Evolutionary conservation across 2,888 invertebrate species (phyloP).

Genomic region (Didymodactylos carnosus): DNA sequence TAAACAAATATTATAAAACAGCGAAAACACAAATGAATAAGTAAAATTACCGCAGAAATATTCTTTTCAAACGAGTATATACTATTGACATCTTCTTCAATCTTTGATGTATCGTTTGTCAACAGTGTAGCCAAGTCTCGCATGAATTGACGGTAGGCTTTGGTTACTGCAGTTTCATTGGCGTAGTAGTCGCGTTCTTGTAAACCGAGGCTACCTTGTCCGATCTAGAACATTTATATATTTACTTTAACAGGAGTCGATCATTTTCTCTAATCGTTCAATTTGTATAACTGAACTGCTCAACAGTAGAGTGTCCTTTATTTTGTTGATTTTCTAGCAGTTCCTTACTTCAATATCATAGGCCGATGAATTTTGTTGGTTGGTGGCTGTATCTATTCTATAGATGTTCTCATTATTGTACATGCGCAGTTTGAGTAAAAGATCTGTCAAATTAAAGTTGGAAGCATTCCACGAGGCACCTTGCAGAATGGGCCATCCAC

Average conservation of each 20-base stretch:
- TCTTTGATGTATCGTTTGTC: not conserved
- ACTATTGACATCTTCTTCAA: not conserved
- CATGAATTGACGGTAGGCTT: conserved; percentile 9
- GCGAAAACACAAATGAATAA: not conserved
- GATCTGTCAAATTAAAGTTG: not conserved
- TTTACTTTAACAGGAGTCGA: not conserved
- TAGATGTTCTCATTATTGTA: not conserved
- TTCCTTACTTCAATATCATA: conserved; percentile 6
- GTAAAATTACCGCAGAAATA: not conserved
- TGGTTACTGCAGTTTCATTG: not conserved
- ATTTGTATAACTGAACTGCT: too few relatives aligned
- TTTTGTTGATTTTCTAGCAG: too few relatives aligned
- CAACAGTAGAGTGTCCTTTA: too few relatives aligned
- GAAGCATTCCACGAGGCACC: not conserved
- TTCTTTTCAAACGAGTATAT: conserved; percentile 2
- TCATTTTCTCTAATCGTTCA: too few relatives aligned
- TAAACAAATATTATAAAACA: not conserved
- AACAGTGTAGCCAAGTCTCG: not conserved
- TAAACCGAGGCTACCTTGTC: conserved; percentile 3
- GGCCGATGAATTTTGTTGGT: conserved; percentile 60
- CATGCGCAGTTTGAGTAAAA: not conserved
- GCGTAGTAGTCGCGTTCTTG: not conserved
- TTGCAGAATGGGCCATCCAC: conserved; percentile 8
- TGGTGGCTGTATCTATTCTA: conserved; percentile 36
- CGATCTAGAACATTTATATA: not conserved